phyloP scores from a whole-genome alignment of 2,888 invertebrate genomes.

The Sarcophaga subvicina region DNA sequence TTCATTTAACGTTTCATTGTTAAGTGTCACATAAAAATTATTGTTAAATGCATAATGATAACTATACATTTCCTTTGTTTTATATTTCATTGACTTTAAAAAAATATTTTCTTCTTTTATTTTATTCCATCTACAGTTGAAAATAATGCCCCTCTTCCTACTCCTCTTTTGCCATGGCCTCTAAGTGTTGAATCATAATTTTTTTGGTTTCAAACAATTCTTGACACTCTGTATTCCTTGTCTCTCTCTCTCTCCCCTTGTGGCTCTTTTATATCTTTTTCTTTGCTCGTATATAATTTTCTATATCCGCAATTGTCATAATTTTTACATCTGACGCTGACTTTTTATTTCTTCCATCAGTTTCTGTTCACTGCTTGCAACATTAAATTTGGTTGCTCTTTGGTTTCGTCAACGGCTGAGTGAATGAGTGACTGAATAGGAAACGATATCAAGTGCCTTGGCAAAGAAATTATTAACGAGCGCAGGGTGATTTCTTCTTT shows the following conservation, averaged over 20 bases:
- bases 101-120: not conserved
- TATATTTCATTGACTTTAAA: constrained; percentile 43
- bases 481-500: not conserved
- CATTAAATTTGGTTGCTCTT: constrained; percentile 62
- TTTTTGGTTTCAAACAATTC: not conserved
- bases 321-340: constrained; percentile 69
- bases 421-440: not conserved
- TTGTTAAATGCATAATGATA: constrained; percentile 64
- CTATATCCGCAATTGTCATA: constrained; percentile 73
- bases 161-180: not conserved
- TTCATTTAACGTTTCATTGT: constrained; percentile 58
- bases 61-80: constrained; percentile 63
- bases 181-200: not conserved
- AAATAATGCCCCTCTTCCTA: not conserved
- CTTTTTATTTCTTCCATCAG: not conserved
- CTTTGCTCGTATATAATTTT: constrained; percentile 70
- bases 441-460: not conserved
- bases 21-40: constrained; percentile 66
- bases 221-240: not conserved
- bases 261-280: constrained; percentile 24
- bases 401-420: constrained; percentile 19
- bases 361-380: constrained; percentile 4
- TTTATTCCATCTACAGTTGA: not conserved
- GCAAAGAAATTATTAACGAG: not conserved
- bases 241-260: not conserved